Evolutionary conservation across 2,113 vertebrate species (phyloP).

Genomic region (Ctenodactylus gundi): DNA sequence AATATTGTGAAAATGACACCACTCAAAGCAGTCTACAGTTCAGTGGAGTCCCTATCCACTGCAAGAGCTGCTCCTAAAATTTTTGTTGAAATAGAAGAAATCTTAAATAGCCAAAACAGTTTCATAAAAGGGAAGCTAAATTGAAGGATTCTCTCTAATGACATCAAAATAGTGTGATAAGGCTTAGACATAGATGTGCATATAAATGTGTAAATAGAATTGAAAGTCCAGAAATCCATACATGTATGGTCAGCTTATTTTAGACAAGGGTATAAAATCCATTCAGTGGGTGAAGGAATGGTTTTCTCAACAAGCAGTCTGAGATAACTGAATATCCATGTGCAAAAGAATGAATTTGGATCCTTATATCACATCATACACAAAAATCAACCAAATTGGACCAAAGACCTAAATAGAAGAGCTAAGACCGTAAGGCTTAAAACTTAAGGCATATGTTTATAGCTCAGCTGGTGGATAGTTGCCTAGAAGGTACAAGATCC

Average conservation of each 20-base stretch:
- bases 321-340: neutral
- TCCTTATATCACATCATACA: neutral
- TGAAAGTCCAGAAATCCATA: neutral
- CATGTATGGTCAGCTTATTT: neutral
- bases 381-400: neutral
- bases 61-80: constrained; percentile 29
- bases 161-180: neutral
- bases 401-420: neutral
- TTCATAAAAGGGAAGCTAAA: neutral
- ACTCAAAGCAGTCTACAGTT: neutral
- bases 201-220: neutral
- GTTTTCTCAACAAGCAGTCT: neutral
- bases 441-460: too few species aligned
- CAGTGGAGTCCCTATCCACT: neutral
- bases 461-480: too few species aligned
- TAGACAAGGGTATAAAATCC: neutral
- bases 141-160: neutral
- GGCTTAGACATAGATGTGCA: neutral
- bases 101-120: neutral
- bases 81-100: neutral
- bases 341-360: neutral
- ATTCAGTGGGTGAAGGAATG: neutral
- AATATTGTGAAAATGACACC: neutral
- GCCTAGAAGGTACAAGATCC: too few species aligned
- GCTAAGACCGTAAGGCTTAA: neutral